phyloP scores from a whole-genome alignment of 2,888 invertebrate species.

The Plebejus anna region DNA sequence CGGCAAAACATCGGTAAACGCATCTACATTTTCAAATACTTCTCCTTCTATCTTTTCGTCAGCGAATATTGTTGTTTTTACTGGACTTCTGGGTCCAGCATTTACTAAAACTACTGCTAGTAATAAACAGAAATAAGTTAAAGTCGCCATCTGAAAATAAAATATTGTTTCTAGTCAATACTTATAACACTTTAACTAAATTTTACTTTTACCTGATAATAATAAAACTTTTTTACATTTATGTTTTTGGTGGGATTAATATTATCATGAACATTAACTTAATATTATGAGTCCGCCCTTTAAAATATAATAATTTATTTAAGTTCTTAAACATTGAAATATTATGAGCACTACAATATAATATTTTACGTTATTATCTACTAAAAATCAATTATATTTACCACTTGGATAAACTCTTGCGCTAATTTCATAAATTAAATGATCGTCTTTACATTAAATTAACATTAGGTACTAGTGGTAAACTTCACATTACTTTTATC shows the following conservation, averaged over 20 bases:
- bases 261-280: no score
- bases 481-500: not conserved
- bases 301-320: no score
- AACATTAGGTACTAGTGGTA: not conserved
- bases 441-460: no score
- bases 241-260: no score
- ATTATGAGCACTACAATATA: no score
- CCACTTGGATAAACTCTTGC: not conserved
- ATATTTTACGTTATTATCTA: not conserved
- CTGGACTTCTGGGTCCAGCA: conserved; percentile 45
- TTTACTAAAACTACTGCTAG: conserved; percentile 23
- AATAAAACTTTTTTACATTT: no score
- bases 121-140: conserved; percentile 6
- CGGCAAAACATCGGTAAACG: conserved; percentile 31
- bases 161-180: not conserved
- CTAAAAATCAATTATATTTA: not conserved
- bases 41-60: conserved; percentile 57
- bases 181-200: not conserved
- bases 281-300: no score
- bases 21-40: conserved; percentile 53
- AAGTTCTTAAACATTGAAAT: no score
- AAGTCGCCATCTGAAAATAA: conserved; percentile 30
- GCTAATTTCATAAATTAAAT: no score
- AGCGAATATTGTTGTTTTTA: conserved; percentile 56
- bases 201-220: no score